phyloP scores from a whole-genome alignment of 2,888 invertebrate genomes.

The Microchrysa polita region DNA sequence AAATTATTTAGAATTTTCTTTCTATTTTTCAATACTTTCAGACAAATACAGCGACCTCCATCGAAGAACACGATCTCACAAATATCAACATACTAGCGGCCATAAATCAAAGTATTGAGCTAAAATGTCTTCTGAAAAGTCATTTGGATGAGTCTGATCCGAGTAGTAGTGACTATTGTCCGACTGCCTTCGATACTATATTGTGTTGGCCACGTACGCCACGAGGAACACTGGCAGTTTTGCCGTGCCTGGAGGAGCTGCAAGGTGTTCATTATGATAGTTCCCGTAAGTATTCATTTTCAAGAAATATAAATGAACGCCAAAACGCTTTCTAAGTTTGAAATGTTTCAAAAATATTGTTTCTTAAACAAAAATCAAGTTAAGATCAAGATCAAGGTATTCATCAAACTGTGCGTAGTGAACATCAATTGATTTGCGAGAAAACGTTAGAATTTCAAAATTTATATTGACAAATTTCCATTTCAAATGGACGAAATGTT shows the following conservation, averaged over 20 bases:
- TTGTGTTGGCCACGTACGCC: conserved; percentile 87
- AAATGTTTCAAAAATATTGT: too few species aligned
- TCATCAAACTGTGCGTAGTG: too few species aligned
- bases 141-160: conserved; percentile 19
- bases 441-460: too few species aligned
- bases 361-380: too few species aligned
- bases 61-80: neutral
- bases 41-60: neutral
- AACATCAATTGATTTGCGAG: too few species aligned
- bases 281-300: conserved; percentile 84
- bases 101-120: conserved; percentile 35
- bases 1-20: too few species aligned
- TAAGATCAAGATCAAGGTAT: too few species aligned
- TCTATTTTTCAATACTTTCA: neutral
- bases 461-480: too few species aligned
- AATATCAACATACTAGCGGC: neutral
- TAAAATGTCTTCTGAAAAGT: conserved; percentile 37
- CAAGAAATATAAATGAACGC: too few species aligned
- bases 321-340: too few species aligned
- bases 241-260: conserved; percentile 83
- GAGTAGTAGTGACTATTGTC: conserved; percentile 66
- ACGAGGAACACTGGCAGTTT: conserved; percentile 72
- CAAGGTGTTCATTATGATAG: conserved; percentile 82
- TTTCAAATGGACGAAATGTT: too few species aligned
- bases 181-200: conserved; percentile 77